Base-by-base conservation (phyloP, 1,140 invertebrate genomes). In the Anoplolepis gracilipes region DNA sequence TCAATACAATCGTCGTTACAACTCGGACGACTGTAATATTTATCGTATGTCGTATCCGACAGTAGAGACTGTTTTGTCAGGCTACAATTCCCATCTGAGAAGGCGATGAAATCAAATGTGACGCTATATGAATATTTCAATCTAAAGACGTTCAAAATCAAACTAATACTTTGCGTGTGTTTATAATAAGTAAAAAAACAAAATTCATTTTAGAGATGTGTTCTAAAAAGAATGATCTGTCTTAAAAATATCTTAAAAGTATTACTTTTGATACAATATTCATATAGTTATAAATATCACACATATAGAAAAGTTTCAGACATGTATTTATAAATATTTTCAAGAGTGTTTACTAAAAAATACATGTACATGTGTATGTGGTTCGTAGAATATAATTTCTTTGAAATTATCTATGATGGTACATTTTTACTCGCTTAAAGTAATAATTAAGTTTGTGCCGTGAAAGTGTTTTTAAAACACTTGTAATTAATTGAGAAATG, bases 1-100 rank as follows among this genome's bases (percentile, higher is more conserved):
- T 90, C 87, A 82, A 82, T 82, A 84, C 16, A 49, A 49, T 49
- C 88, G 65, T 89, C 87, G 86, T 90, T 90, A 87, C 82, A 82
- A 73, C 78, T 73, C 84, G 81, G 79, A 72, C 82, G 65, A 90
- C 88, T 89, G 84, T 90, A 88, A 90, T 90, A 90, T 90, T 90
- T 90, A 90, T 72, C 78, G 78, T 25, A 28, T 67, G 19, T 81
- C 57, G 67, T 42, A 42, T 11, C 28, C 36, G 78, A 39, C 49
- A 39, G 49, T 36, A 55, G 53, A 42, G 67, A 57, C 19, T n/a
- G 11, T 59, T 59, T 59, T 59, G 30, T 39, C 33, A 46, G 33
- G 11, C 53, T 16, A 49, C 77, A 57, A 70, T 57, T 81, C 33
- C 33, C 65, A 42, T 13, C 33, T 30, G 65, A 30, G 65, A 19